Evolutionary conservation across 2,888 invertebrate species (phyloP), one percentile per base, ranked within the genome.

Genomic region (Ennomos quercinarius): DNA sequence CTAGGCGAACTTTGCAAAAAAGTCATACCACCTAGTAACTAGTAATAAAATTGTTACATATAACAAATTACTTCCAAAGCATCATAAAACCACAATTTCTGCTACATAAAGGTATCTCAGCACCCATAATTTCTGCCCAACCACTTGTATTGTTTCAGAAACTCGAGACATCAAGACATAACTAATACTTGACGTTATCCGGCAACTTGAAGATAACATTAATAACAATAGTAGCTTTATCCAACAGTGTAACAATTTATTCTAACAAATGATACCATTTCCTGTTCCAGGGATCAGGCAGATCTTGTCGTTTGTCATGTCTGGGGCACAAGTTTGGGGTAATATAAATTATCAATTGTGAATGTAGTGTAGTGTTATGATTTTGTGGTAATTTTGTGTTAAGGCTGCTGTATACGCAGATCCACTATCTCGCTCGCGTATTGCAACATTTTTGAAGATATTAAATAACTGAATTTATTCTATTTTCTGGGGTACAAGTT

Each of bases 221-320:
- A 62, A 66, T 66, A 68, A 66, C 66, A 74, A 74, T 71, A 47
- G 68, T 70, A 71, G 72, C 73, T 71, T 74, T 73, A 75, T 68
- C 76, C 78, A 72, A 70, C 67, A 55, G 68, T 73, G 74, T 72
- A 72, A 78, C 79, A 76, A 81, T 81, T 81, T 80, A 85, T 84
- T 80, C 78, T 83, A 80, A 84, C 84, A 84, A 85, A 87, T 83
- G 83, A 76, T 75, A 70, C 67, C 62, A 74, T 74, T 72, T 46
- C 46, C 42, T 74, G 69, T 70, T 65, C 67, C 66, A 12, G 63
- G 74, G 80, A 80, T 84, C 77, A 78, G 68, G 64, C 68, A 67
- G 65, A 78, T 80, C 72, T 71, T 69, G 71, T 78, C 80, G 72
- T 83, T 80, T 80, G 79, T 83, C 78, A 79, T 78, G 61, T 67